Base-by-base conservation (phyloP, 1,140 invertebrate species). In the Macrotrachela quadricornifera region DNA sequence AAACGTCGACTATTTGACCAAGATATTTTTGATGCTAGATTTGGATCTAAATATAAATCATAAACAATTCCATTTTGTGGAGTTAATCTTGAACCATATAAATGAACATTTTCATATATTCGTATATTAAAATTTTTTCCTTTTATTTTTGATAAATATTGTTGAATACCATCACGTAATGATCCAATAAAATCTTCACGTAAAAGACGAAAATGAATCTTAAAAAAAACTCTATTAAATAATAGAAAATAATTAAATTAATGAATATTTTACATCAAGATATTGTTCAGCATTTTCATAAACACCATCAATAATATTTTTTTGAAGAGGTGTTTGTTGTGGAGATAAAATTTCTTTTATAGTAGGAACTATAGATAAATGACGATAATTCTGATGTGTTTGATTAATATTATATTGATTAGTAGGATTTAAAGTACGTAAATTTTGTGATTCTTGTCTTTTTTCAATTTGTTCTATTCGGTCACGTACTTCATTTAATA, bases 201-300 rank as follows among this genome's bases (percentile, higher is more conserved):
- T 17, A 85, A 63, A 3, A 84, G 66, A 12, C 79, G 66, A 60
- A 81, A 82, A 58, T 85, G 82, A 41, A 42, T 53, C 21, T 30
- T 30, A 8, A 30, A 30, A 8, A 30, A 30, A 30, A n/a, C n/a
- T n/a, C n/a, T n/a, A n/a, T n/a, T n/a, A n/a, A n/a, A n/a, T n/a
- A n/a, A n/a, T n/a, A n/a, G n/a, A n/a, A n/a, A n/a, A n/a, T n/a
- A n/a, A n/a, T n/a, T n/a, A n/a, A n/a, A n/a, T n/a, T n/a, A n/a
- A n/a, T n/a, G n/a, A n/a, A n/a, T n/a, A n/a, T n/a, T n/a, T 30
- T 0, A 79, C 72, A 59, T 83, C 80, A 12, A 86, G 64, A 61
- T 86, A 86, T 57, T 82, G 76, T 30, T 80, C 71, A 0, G 76
- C 67, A 61, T 74, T 66, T 9, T 66, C 57, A 63, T 80, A 83